These are phyloP conservation scores for Trachymyrmex cornetzi DNA, from an alignment of 1,140 invertebrate species.

Conservation along the genomic window DNA sequence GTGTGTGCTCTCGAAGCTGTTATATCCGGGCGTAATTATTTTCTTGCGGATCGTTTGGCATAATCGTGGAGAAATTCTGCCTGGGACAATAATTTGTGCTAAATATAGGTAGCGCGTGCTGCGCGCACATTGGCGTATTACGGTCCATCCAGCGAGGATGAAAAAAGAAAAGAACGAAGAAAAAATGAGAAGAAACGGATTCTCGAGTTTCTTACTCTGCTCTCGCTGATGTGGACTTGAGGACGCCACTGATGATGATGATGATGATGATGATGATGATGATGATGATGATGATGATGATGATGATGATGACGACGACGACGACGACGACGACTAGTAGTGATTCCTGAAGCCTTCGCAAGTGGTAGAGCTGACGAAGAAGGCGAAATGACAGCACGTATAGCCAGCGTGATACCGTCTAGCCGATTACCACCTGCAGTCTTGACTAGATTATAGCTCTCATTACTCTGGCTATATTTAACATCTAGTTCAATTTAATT, in stretches of 20 bases:
- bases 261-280: conserved; percentile 47
- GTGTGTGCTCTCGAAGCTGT: background rate
- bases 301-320: conserved; percentile 41
- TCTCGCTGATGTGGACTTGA: conserved; percentile 38
- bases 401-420: conserved; percentile 56
- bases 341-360: conserved; percentile 1
- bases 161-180: conserved; percentile 39
- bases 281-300: conserved; percentile 51
- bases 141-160: conserved; percentile 48
- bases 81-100: conserved; percentile 74
- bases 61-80: conserved; percentile 78
- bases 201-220: conserved; percentile 70
- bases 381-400: conserved; percentile 41
- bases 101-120: conserved; percentile 78
- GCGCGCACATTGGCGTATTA: conserved; percentile 64
- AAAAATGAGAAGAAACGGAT: conserved; percentile 66
- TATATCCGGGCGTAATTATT: conserved; percentile 74
- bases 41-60: conserved; percentile 67
- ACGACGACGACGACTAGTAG: conserved; percentile 25
- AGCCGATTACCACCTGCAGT: conserved; percentile 67
- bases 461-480: conserved; percentile 72
- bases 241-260: conserved; percentile 26
- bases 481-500: conserved; percentile 40
- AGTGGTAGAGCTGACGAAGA: background rate
- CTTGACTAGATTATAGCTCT: conserved; percentile 65